Evolutionary conservation across 2,113 vertebrate genomes (phyloP).

Genomic region (Piaya cayana): DNA sequence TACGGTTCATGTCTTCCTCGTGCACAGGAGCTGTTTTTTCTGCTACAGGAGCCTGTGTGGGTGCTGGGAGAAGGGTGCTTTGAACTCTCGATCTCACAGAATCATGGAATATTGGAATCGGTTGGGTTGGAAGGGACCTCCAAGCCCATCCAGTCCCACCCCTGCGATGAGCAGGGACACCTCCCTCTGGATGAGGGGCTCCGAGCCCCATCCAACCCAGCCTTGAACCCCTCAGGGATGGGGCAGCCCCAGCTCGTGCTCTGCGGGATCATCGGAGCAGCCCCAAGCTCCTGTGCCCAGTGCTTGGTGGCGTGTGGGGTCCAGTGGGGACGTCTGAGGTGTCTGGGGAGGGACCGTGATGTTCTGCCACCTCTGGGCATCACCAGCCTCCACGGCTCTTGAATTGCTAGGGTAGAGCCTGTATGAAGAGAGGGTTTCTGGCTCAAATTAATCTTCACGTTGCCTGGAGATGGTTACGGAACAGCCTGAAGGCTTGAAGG

Average conservation of each 20-base stretch:
- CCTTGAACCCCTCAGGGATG: no score
- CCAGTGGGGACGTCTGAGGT: background rate
- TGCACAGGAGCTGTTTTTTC: background rate
- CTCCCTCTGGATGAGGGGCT: no score
- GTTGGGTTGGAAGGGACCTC: no score
- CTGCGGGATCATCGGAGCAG: fast-evolving
- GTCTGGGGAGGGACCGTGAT: fast-evolving
- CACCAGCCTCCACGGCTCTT: background rate
- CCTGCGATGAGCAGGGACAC: no score
- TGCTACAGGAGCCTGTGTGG: background rate
- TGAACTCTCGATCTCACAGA: no score
- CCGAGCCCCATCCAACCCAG: no score
- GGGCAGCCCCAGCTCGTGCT: no score
- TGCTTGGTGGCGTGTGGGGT: no score
- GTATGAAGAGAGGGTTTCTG: background rate
- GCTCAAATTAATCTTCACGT: background rate
- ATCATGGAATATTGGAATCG: no score
- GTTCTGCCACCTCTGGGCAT: no score
- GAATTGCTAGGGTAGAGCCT: no score
- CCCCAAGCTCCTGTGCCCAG: fast-evolving
- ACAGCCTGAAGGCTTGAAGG: background rate
- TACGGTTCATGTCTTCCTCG: background rate
- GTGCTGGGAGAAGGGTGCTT: background rate
- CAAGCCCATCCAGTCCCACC: no score
- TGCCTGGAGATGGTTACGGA: background rate